A percentile compares a stretch with the other conserved stretches of the same genome.
These are phyloP conservation scores for Manis javanica DNA, from an alignment of 2,797 vertebrate genomes.

Conservation along the genomic window DNA sequence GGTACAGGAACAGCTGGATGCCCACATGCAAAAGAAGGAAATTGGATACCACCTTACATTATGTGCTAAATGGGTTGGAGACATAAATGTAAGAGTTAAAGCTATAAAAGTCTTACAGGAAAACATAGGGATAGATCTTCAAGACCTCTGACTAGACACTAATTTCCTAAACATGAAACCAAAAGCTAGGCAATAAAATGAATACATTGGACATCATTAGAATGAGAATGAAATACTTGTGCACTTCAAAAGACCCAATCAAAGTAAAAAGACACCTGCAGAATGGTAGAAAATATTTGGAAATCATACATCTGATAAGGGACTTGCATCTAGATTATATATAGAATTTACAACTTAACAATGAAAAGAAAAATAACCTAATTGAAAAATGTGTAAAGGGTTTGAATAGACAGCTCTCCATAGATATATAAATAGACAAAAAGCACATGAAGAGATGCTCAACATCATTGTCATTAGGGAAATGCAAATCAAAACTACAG, in stretches of 20 bases:
- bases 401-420: neutral
- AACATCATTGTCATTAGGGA: neutral
- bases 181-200: neutral
- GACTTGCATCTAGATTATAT: neutral
- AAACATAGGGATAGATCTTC: neutral
- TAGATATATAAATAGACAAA: neutral
- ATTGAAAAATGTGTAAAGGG: neutral
- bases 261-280: neutral
- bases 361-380: neutral
- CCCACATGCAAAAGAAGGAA: neutral
- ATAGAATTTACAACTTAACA: neutral
- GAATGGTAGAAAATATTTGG: neutral
- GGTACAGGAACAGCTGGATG: neutral
- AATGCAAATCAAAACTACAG: neutral
- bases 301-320: neutral
- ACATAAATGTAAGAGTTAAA: neutral
- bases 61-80: neutral
- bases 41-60: neutral
- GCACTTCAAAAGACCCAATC: neutral
- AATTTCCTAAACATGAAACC: neutral
- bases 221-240: neutral
- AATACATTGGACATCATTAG: neutral
- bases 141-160: neutral
- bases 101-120: neutral
- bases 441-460: neutral